These are phyloP conservation scores for Melanerpes aurifrons DNA, from an alignment of 2,113 vertebrate genomes.

Conservation along the genomic window DNA sequence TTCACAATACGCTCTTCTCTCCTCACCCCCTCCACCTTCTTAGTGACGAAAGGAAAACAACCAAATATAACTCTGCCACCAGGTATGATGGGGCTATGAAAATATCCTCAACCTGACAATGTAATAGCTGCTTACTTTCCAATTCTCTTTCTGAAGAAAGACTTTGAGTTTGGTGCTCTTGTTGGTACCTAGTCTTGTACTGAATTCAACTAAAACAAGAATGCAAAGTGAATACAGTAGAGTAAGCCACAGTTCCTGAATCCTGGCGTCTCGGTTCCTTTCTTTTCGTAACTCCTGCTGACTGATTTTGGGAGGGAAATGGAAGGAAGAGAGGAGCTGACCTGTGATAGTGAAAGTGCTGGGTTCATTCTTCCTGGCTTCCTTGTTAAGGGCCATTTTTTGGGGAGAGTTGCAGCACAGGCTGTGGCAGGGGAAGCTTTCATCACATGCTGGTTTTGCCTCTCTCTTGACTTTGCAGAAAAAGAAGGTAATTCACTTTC, in stretches of 20 bases:
- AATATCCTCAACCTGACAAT: neutral
- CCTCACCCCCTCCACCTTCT: neutral
- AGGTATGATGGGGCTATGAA: neutral
- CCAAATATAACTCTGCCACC: neutral
- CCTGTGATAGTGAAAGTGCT: neutral
- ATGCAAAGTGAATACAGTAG: neutral
- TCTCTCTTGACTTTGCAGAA: slow-evolving; percentile 23
- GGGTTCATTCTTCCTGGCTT: neutral
- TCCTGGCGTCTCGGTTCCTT: neutral
- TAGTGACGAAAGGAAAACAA: neutral
- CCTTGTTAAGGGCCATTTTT: neutral
- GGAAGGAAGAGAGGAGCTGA: neutral
- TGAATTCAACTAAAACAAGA: neutral
- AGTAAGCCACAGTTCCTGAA: neutral
- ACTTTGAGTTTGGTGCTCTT: neutral
- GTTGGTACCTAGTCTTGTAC: neutral
- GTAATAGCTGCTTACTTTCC: neutral
- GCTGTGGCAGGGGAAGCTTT: neutral
- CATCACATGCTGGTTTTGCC: neutral
- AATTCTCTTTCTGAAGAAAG: neutral
- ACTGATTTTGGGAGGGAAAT: neutral
- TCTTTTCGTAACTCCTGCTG: neutral
- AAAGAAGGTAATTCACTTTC: slow-evolving; percentile 26
- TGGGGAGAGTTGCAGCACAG: neutral
- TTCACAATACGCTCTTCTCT: neutral